Percentiles rank a stretch among this genome's conserved stretches.
phyloP scores from a whole-genome alignment of 2,797 vertebrate species.

The Selene dorsalis region DNA sequence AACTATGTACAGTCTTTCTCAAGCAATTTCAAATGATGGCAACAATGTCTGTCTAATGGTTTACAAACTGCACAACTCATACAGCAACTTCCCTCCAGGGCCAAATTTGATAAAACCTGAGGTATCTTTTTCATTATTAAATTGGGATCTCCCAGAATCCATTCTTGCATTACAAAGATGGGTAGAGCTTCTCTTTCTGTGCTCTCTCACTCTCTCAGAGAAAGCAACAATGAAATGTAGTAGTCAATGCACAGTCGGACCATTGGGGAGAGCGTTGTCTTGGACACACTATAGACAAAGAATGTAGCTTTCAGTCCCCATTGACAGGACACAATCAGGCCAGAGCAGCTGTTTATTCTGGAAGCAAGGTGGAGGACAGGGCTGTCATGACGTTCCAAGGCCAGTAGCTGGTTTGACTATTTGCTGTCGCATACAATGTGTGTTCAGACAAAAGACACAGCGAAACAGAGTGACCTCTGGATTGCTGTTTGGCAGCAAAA shows the following conservation, averaged over 20 bases:
- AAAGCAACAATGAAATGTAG: slow-evolving; percentile 39
- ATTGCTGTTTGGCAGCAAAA: slow-evolving; percentile 45
- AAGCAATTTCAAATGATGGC: slow-evolving; percentile 11
- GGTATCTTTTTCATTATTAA: slow-evolving; percentile 43
- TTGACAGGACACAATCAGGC: slow-evolving; percentile 77
- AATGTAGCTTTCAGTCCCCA: slow-evolving; percentile 68
- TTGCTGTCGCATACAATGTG: slow-evolving; percentile 67
- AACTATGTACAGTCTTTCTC: background rate
- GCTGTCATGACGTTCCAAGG: slow-evolving; percentile 76
- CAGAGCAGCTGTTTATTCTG: slow-evolving; percentile 81
- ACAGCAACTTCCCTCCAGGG: slow-evolving; percentile 32
- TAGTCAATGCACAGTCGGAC: slow-evolving; percentile 45
- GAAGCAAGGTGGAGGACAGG: slow-evolving; percentile 64
- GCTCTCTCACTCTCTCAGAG: slow-evolving; percentile 1
- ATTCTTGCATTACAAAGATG: slow-evolving; percentile 35
- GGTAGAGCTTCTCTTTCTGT: slow-evolving; percentile 11
- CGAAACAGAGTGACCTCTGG: slow-evolving; percentile 61
- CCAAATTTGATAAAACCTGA: slow-evolving; percentile 38
- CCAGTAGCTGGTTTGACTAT: slow-evolving; percentile 68
- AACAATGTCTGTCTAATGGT: slow-evolving; percentile 40
- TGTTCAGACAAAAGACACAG: slow-evolving; percentile 62
- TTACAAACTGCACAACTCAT: slow-evolving; percentile 30
- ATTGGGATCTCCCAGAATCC: slow-evolving; percentile 46
- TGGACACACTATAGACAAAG: slow-evolving; percentile 79
- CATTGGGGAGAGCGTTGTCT: slow-evolving; percentile 56